Evolutionary conservation across 2,113 vertebrate genomes (phyloP).

Genomic region (Nematolebias whitei): DNA sequence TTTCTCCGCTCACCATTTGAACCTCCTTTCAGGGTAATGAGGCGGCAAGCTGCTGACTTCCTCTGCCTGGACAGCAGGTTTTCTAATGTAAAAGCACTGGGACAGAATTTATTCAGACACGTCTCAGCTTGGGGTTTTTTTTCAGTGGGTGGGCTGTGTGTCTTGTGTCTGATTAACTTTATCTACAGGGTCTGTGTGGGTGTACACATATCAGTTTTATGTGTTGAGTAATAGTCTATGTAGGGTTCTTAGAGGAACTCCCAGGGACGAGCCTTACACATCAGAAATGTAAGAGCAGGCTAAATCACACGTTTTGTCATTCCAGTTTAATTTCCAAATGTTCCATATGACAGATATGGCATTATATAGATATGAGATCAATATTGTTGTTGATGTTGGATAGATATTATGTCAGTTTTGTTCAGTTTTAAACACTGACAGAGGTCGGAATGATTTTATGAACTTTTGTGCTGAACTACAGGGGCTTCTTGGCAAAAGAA

Average conservation of each 20-base stretch:
- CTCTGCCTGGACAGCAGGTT: slow-evolving; percentile 70
- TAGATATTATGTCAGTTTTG: too few species aligned
- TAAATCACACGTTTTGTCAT: too few species aligned
- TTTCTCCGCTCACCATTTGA: slow-evolving; percentile 66
- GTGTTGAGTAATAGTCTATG: not conserved
- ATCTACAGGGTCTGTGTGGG: slow-evolving; percentile 51
- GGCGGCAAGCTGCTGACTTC: slow-evolving; percentile 62
- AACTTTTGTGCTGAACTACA: too few species aligned
- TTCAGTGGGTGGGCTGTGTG: slow-evolving; percentile 39
- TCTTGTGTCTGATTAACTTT: slow-evolving; percentile 45
- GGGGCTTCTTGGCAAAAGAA: too few species aligned
- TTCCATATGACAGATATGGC: too few species aligned
- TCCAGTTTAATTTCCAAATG: too few species aligned
- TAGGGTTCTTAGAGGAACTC: not conserved
- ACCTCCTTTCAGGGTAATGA: slow-evolving; percentile 58
- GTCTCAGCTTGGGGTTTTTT: slow-evolving; percentile 41
- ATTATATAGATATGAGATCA: too few species aligned
- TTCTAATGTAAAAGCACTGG: slow-evolving; percentile 40
- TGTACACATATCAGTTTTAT: slow-evolving; percentile 12
- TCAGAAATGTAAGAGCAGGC: too few species aligned
- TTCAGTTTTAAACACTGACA: too few species aligned
- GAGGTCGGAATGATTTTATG: too few species aligned
- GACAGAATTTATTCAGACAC: slow-evolving; percentile 65
- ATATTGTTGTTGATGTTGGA: too few species aligned
- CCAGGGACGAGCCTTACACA: too few species aligned